These are phyloP conservation scores for Huso huso DNA, from an alignment of 2,797 vertebrate species.

Conservation along the genomic window DNA sequence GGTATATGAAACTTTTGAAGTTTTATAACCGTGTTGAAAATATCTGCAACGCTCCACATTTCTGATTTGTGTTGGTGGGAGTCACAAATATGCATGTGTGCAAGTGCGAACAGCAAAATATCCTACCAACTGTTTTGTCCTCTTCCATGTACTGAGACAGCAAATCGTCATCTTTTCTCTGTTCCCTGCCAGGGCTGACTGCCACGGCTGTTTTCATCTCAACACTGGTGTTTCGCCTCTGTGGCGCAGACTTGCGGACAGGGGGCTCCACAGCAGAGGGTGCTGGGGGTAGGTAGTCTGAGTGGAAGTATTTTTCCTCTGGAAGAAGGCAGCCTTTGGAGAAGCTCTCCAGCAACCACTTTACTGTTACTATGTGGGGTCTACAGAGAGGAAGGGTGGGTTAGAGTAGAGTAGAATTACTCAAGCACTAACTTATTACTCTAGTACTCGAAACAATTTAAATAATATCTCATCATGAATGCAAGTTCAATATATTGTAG, in stretches of 20 bases:
- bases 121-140: conserved; percentile 65
- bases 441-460: no score
- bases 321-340: conserved; percentile 68
- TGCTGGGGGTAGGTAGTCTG: conserved; percentile 65
- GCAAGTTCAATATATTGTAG: no score
- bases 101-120: background rate
- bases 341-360: conserved; percentile 87
- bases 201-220: conserved; percentile 35
- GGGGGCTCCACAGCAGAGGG: conserved; percentile 51
- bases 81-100: no score
- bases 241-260: conserved; percentile 29
- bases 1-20: no score
- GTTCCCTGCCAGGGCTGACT: conserved; percentile 29
- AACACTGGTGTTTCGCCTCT: conserved; percentile 25
- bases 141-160: conserved; percentile 81
- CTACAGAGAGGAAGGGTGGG: conserved; percentile 45
- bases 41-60: no score
- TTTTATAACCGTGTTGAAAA: no score
- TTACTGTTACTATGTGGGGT: conserved; percentile 78
- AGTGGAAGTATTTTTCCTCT: conserved; percentile 71
- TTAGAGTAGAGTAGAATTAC: no score
- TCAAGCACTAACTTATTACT: no score
- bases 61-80: no score
- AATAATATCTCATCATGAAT: no score
- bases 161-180: conserved; percentile 72